These are phyloP conservation scores for Typhlomys cinereus DNA, from an alignment of 2,113 vertebrate genomes.

Conservation along the genomic window DNA sequence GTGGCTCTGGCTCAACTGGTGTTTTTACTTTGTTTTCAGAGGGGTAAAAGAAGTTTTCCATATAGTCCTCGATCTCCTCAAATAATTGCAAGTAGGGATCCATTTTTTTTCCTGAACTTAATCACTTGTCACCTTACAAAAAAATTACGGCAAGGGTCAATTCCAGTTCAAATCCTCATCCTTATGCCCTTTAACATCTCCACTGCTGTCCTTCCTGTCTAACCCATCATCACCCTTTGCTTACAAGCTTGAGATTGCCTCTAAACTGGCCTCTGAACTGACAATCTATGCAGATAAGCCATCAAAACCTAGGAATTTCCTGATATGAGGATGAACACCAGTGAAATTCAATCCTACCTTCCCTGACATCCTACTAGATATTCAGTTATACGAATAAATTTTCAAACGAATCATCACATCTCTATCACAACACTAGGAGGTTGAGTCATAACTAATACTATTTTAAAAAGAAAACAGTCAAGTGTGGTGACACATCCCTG, in stretches of 20 bases:
- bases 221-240: background rate
- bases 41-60: background rate
- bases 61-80: background rate
- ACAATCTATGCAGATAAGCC: background rate
- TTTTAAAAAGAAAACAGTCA: background rate
- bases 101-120: background rate
- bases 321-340: background rate
- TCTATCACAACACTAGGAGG: background rate
- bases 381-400: background rate
- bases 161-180: background rate
- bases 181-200: background rate
- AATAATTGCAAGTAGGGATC: background rate
- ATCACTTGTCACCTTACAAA: slow-evolving; percentile 6
- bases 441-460: background rate
- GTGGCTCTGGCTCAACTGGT: background rate
- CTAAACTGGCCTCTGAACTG: background rate
- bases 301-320: background rate
- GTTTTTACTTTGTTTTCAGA: background rate
- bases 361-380: background rate
- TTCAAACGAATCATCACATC: background rate
- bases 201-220: background rate
- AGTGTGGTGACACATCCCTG: fast-evolving
- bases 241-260: background rate
- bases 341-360: background rate
- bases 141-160: background rate